phyloP scores from a whole-genome alignment of 2,113 vertebrate species.

The Scatophagus argus region DNA sequence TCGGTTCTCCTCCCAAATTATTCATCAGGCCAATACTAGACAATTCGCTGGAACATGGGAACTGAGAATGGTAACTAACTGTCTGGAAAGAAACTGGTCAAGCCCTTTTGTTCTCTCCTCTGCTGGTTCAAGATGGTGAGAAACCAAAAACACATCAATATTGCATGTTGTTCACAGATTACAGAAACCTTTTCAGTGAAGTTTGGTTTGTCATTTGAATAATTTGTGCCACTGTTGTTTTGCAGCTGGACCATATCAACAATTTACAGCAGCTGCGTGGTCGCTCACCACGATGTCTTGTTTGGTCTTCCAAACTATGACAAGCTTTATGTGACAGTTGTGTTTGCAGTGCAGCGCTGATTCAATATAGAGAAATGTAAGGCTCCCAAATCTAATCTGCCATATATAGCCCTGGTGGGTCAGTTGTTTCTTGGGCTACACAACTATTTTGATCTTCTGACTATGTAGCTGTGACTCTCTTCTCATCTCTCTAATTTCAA shows the following conservation, averaged over 20 bases:
- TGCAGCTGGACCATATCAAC: conserved; percentile 52
- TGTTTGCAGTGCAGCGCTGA: conserved; percentile 41
- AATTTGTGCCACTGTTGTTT: conserved; percentile 59
- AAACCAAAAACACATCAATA: conserved; percentile 53
- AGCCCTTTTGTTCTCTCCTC: conserved; percentile 15
- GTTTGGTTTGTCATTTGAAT: conserved; percentile 68
- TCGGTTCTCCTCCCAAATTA: conserved; percentile 52
- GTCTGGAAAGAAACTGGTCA: conserved; percentile 34
- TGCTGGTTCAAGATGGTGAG: conserved; percentile 12
- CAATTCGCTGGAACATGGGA: conserved; percentile 32
- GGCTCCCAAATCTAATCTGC: conserved; percentile 36
- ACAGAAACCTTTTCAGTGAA: conserved; percentile 43
- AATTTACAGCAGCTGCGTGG: conserved; percentile 52
- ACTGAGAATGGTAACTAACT: conserved; percentile 46
- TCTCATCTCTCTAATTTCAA: not conserved
- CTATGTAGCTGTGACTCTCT: not conserved
- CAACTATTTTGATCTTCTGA: conserved; percentile 3
- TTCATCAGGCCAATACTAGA: conserved; percentile 38
- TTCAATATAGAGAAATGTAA: conserved; percentile 31
- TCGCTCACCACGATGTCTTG: not conserved
- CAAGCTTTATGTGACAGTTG: conserved; percentile 63
- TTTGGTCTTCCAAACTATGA: conserved; percentile 32
- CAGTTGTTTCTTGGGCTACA: not conserved
- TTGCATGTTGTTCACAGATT: conserved; percentile 50
- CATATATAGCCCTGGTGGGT: conserved; percentile 7